Evolutionary conservation across 2,797 vertebrate genomes (phyloP).

Genomic region (Taeniopygia guttata): DNA sequence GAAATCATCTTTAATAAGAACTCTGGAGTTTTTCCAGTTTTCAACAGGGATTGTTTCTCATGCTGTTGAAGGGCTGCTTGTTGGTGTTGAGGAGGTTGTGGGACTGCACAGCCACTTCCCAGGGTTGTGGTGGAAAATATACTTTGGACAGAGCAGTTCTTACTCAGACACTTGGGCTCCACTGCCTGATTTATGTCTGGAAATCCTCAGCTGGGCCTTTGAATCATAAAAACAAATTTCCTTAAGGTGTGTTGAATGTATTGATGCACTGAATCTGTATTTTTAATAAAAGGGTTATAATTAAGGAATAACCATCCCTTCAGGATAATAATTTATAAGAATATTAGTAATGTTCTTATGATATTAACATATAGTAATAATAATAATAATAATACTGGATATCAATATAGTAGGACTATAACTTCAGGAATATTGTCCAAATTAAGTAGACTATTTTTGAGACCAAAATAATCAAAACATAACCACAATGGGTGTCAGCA

Average conservation of each 20-base stretch:
- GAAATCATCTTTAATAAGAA: background rate
- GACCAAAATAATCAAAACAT: background rate
- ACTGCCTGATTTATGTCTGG: fast-evolving
- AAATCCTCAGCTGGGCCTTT: background rate
- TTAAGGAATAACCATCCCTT: background rate
- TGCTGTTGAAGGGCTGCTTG: background rate
- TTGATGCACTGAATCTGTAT: fast-evolving
- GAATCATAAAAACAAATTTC: background rate
- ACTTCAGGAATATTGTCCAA: background rate
- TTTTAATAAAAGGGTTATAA: background rate
- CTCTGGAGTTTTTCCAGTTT: background rate
- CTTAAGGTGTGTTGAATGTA: background rate
- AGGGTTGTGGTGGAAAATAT: background rate
- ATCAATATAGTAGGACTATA: background rate
- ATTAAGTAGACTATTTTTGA: background rate
- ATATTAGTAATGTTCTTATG: background rate
- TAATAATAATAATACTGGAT: too few species aligned
- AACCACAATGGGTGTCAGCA: background rate
- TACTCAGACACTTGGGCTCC: background rate
- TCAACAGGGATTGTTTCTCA: background rate
- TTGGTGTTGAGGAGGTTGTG: background rate
- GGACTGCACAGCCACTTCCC: background rate
- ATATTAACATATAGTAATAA: too few species aligned
- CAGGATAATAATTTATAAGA: background rate
- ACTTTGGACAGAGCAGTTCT: background rate